Conservation (phyloP, 2,888 invertebrate species). For the Globia sparganii region DNA sequence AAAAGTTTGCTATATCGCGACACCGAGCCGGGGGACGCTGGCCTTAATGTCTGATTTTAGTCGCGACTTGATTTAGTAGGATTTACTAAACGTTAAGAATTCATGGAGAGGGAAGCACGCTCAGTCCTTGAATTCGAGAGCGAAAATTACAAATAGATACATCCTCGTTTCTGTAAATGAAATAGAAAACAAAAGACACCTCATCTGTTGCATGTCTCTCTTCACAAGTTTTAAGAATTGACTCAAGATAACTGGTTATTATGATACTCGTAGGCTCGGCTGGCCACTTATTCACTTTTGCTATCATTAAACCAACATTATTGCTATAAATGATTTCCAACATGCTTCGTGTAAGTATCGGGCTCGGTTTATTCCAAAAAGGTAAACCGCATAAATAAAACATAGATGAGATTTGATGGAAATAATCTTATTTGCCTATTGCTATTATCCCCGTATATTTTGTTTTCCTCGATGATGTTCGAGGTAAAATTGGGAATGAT, state of each 20-base stretch:
- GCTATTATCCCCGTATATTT: constrained; percentile 41
- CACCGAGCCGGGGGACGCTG: constrained; percentile 79
- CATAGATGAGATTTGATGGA: constrained; percentile 43
- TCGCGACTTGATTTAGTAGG: constrained; percentile 68
- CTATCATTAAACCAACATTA: constrained; percentile 47
- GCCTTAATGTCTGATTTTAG: constrained; percentile 80
- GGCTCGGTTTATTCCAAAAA: constrained; percentile 41
- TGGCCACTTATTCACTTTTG: constrained; percentile 46
- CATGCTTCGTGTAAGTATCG: constrained; percentile 29
- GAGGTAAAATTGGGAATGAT: constrained; percentile 21
- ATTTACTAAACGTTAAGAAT: constrained; percentile 64
- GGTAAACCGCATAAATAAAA: constrained; percentile 51
- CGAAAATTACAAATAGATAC: constrained; percentile 20
- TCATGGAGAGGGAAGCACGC: constrained; percentile 22
- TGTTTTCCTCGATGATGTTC: constrained; percentile 35
- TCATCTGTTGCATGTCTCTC: constrained; percentile 40
- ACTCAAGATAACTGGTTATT: constrained; percentile 40
- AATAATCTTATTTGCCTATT: constrained; percentile 49
- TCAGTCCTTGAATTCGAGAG: constrained; percentile 14
- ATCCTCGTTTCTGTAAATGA: constrained; percentile 18
- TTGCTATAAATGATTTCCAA: constrained; percentile 45
- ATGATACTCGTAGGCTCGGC: constrained; percentile 28
- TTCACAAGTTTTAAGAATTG: constrained; percentile 21
- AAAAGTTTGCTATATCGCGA: constrained; percentile 84
- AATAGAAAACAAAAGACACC: constrained; percentile 38